These are phyloP conservation scores for Gymnogyps californianus DNA, from an alignment of 2,113 vertebrate species.

Conservation along the genomic window DNA sequence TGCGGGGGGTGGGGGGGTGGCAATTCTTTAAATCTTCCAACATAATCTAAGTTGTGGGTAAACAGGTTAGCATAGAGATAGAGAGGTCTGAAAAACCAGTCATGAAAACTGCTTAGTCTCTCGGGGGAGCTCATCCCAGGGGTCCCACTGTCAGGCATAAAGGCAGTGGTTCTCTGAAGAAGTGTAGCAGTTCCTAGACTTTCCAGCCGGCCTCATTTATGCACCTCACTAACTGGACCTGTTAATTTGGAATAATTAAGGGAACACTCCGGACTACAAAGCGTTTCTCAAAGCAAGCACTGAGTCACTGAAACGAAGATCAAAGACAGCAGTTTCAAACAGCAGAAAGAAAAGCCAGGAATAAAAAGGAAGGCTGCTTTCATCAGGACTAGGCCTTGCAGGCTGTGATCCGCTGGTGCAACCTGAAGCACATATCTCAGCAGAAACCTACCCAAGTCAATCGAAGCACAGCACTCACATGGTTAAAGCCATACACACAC, in stretches of 20 bases:
- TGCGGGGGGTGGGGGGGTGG: fast-evolving
- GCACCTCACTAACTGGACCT: neutral
- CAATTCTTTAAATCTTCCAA: neutral
- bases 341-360: neutral
- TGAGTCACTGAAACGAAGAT: conserved; percentile 9
- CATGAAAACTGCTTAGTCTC: neutral
- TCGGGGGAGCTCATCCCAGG: neutral
- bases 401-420: neutral
- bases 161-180: neutral
- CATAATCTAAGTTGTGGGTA: neutral
- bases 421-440: neutral
- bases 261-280: neutral
- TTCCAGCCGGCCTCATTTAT: neutral
- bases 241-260: neutral
- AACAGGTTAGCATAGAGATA: neutral
- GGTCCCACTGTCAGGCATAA: neutral
- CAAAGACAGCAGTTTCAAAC: neutral
- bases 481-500: neutral
- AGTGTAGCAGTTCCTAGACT: neutral
- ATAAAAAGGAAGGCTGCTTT: neutral
- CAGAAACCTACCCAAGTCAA: neutral
- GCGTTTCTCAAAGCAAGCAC: neutral
- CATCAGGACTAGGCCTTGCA: neutral
- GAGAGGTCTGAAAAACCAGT: neutral
- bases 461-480: neutral